A percentile compares a stretch with the other conserved stretches of the same genome.
phyloP scores from a whole-genome alignment of 35 echinoderm and acorn worm species.

The Diadema setosum region DNA sequence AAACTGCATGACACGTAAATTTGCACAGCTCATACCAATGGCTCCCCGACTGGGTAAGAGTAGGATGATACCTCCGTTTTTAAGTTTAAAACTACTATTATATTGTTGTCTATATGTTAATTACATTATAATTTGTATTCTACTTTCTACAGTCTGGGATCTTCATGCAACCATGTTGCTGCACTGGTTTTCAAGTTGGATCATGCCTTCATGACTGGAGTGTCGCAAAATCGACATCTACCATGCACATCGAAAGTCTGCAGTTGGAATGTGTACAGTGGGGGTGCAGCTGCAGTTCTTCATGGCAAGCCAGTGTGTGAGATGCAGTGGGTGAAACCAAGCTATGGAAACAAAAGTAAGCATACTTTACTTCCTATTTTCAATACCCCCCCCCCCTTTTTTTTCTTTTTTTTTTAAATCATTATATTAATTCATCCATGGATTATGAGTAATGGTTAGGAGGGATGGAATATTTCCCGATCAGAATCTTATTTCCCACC shows the following conservation, averaged over 20 bases:
- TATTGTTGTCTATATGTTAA: not conserved
- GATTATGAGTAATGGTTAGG: too few species aligned
- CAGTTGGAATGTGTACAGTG: conserved; percentile 57
- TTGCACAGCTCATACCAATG: not conserved
- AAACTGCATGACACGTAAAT: not conserved
- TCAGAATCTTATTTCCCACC: too few species aligned
- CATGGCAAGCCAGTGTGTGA: conserved; percentile 50
- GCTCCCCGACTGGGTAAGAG: not conserved
- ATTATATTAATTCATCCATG: too few species aligned
- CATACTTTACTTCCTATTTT: too few species aligned
- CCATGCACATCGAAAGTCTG: conserved; percentile 45
- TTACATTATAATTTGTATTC: not conserved
- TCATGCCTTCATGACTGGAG: conserved; percentile 45
- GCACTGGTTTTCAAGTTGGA: conserved; percentile 42
- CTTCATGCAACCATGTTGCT: conserved; percentile 39
- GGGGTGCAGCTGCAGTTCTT: not conserved
- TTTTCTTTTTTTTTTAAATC: too few species aligned
- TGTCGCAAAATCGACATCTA: not conserved
- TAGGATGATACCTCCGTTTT: too few species aligned
- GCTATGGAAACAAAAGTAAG: not conserved
- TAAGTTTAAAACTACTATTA: not conserved
- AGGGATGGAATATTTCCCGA: too few species aligned
- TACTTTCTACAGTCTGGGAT: conserved; percentile 13
- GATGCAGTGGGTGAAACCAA: conserved; percentile 38
- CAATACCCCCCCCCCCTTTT: too few species aligned